Percentiles rank a stretch among this genome's conserved stretches.
Evolutionary conservation across 2,797 vertebrate species (phyloP).

Genomic region (Hippocampus kuda): DNA sequence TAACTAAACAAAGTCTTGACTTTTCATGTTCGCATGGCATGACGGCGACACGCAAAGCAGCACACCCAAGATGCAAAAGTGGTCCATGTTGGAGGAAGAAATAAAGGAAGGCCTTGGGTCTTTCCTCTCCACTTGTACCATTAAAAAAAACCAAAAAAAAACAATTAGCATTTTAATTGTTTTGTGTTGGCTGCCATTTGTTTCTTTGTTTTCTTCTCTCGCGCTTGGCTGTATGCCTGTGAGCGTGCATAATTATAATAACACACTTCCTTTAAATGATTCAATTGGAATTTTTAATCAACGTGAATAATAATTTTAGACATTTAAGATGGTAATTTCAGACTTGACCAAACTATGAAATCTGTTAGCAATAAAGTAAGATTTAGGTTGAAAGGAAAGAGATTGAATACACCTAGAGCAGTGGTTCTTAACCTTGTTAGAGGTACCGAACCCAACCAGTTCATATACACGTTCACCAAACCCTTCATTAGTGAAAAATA

Average conservation of each 20-base stretch:
- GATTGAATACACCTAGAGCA: not conserved
- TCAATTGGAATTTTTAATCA: not conserved
- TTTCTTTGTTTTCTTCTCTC: slow-evolving; percentile 30
- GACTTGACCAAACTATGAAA: not conserved
- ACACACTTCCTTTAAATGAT: not conserved
- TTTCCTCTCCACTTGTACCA: slow-evolving; percentile 23
- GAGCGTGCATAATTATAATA: slow-evolving; percentile 3
- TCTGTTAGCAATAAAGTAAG: not conserved
- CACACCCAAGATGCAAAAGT: not conserved
- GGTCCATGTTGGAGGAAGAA: slow-evolving; percentile 26
- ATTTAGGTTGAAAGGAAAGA: not conserved
- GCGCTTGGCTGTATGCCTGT: not conserved
- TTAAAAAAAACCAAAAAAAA: slow-evolving; percentile 18
- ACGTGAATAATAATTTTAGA: not conserved
- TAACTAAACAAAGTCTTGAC: slow-evolving; percentile 8
- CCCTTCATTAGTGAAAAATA: no score
- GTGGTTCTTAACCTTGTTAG: no score
- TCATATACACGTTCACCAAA: no score
- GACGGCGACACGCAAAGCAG: not conserved
- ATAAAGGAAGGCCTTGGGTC: slow-evolving; percentile 35
- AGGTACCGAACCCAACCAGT: no score
- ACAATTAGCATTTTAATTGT: slow-evolving; percentile 63
- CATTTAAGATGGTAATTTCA: not conserved
- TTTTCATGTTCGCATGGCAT: slow-evolving; percentile 17
- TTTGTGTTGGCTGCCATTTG: slow-evolving; percentile 53